Evolutionary conservation across 2,888 invertebrate genomes (phyloP).

Genomic region (Catocala sponsa): DNA sequence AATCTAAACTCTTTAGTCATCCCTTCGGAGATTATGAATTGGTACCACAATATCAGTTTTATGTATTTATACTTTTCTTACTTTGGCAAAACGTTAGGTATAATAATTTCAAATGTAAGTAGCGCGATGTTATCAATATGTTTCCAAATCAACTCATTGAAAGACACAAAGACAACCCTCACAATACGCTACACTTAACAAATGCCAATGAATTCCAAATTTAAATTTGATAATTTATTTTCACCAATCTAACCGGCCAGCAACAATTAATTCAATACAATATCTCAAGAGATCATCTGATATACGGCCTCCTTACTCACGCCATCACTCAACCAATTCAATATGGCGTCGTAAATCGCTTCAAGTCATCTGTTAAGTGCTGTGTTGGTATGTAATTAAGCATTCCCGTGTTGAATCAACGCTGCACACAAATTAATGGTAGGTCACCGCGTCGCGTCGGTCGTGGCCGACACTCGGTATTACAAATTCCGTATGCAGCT

Average conservation of each 20-base stretch:
- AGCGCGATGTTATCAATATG: too few species aligned
- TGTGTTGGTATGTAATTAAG: conserved; percentile 57
- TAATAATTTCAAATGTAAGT: too few species aligned
- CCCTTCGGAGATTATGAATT: too few species aligned
- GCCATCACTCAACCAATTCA: conserved; percentile 52
- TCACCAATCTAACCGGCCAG: conserved; percentile 9
- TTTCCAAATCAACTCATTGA: too few species aligned
- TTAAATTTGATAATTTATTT: conserved; percentile 26
- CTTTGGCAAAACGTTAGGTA: too few species aligned
- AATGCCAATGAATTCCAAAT: not conserved
- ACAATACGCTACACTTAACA: too few species aligned
- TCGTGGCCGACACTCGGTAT: conserved; percentile 44
- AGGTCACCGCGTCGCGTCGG: conserved; percentile 53
- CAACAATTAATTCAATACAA: conserved; percentile 31
- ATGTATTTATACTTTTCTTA: too few species aligned
- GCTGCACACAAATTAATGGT: conserved; percentile 57
- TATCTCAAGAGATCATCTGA: conserved; percentile 41
- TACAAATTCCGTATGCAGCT: conserved; percentile 48
- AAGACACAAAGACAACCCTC: too few species aligned
- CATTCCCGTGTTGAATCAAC: conserved; percentile 59
- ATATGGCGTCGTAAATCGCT: conserved; percentile 56
- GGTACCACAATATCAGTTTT: too few species aligned
- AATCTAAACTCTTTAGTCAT: too few species aligned
- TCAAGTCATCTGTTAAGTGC: conserved; percentile 54
- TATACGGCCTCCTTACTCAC: conserved; percentile 42